Conservation (phyloP, 2,113 vertebrate species). For the Rhinoptilus africanus region DNA sequence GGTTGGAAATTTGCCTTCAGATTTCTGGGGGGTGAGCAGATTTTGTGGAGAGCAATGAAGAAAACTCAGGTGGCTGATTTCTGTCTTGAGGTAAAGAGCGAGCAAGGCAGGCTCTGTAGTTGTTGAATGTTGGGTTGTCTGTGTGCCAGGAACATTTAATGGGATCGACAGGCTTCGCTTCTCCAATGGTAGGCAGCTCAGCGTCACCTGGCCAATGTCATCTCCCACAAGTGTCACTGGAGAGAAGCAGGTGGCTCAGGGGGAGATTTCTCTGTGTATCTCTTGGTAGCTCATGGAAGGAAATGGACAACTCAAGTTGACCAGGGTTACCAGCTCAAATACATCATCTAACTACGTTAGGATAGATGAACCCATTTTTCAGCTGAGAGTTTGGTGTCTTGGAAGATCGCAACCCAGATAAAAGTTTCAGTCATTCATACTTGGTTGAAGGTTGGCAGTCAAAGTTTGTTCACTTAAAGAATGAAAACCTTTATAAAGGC, state of each 20-base stretch:
- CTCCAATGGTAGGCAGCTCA: background rate
- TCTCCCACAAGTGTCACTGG: background rate
- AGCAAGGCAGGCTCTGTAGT: background rate
- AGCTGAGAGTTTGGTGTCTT: background rate
- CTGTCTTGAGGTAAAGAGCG: background rate
- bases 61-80: background rate
- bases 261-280: rapidly evolving
- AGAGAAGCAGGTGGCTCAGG: background rate
- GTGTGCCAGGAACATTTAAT: rapidly evolving
- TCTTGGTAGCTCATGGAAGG: background rate
- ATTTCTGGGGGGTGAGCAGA: background rate
- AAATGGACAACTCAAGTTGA: no score
- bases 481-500: background rate
- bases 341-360: background rate
- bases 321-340: background rate
- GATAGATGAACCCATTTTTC: background rate
- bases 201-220: no score
- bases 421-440: background rate
- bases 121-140: background rate
- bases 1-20: background rate
- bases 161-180: background rate
- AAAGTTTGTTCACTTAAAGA: background rate
- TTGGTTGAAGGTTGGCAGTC: background rate
- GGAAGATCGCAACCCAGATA: background rate
- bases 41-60: background rate